Conservation (phyloP, 2,888 invertebrate genomes). For the Sicus ferrugineus region DNA sequence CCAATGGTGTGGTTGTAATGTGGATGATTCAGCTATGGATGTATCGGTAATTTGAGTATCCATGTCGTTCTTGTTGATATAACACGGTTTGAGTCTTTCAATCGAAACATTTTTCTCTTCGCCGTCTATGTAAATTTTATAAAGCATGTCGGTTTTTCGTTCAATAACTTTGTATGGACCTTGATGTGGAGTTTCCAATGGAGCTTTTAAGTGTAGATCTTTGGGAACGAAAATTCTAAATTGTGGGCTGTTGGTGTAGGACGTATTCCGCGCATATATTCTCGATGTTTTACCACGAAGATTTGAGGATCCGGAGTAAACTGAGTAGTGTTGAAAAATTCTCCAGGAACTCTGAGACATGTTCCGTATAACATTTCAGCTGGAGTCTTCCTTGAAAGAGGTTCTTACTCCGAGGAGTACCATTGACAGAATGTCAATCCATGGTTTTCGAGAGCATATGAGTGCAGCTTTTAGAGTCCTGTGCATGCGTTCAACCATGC, state of each 20-base stretch:
- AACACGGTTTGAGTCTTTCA: not conserved
- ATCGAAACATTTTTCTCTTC: not conserved
- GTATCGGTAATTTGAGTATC: not conserved
- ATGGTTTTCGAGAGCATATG: slow-evolving; percentile 28
- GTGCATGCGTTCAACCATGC: slow-evolving; percentile 37
- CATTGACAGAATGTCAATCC: slow-evolving; percentile 33
- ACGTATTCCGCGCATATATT: slow-evolving; percentile 10
- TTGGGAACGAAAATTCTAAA: too few relatives aligned
- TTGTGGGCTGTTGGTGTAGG: slow-evolving; percentile 36
- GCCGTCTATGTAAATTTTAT: not conserved
- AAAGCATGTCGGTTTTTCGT: not conserved
- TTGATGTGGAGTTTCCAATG: not conserved
- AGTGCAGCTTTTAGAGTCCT: slow-evolving; percentile 34
- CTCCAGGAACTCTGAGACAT: slow-evolving; percentile 45
- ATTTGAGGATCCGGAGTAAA: slow-evolving; percentile 5
- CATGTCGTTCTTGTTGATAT: not conserved
- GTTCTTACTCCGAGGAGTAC: slow-evolving; percentile 36
- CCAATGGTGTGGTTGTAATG: not conserved
- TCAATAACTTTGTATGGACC: not conserved
- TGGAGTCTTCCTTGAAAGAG: slow-evolving; percentile 36
- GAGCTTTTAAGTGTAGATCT: slow-evolving; percentile 23
- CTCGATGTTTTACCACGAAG: slow-evolving; percentile 13
- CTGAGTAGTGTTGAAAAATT: slow-evolving; percentile 36
- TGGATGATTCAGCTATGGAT: not conserved
- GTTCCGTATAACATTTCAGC: slow-evolving; percentile 54